Evolutionary conservation across 2,888 invertebrate genomes (phyloP).

Genomic region (Drosophila infuscata): DNA sequence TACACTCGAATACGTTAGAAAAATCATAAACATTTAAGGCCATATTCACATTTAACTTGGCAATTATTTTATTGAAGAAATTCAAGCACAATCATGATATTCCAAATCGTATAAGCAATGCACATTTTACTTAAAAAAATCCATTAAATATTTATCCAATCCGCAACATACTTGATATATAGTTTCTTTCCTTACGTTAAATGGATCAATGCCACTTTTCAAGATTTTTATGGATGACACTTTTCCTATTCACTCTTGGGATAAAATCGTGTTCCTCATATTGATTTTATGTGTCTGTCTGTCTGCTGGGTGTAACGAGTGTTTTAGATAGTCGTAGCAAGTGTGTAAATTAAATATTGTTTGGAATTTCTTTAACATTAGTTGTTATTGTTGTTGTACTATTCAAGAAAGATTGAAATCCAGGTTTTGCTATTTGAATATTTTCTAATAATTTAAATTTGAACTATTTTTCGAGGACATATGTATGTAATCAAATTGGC

Average conservation of each 20-base stretch:
- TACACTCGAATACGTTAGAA: neutral
- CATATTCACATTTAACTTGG: slow-evolving; percentile 4
- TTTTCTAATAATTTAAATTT: slow-evolving; percentile 13
- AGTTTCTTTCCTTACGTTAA: slow-evolving; percentile 3
- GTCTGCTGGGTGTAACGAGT: slow-evolving; percentile 1
- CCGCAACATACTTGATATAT: slow-evolving; percentile 15
- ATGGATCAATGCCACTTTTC: slow-evolving; percentile 5
- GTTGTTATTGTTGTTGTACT: slow-evolving; percentile 26
- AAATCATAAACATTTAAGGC: neutral
- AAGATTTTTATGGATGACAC: slow-evolving; percentile 37
- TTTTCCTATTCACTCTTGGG: slow-evolving; percentile 33
- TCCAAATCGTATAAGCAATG: slow-evolving; percentile 10
- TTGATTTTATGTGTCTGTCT: slow-evolving; percentile 33
- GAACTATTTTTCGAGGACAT: slow-evolving; percentile 28
- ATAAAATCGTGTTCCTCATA: slow-evolving; percentile 38
- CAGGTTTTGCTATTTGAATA: slow-evolving; percentile 16
- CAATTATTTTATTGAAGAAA: neutral
- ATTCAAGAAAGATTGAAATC: slow-evolving; percentile 23
- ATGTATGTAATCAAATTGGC: slow-evolving; percentile 26
- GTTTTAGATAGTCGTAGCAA: slow-evolving; percentile 7
- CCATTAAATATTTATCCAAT: slow-evolving; percentile 1
- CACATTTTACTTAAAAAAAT: slow-evolving; percentile 2
- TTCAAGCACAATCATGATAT: slow-evolving; percentile 7
- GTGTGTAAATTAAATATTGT: slow-evolving; percentile 32
- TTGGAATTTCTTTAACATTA: neutral